Base-by-base conservation (phyloP, 2,888 invertebrate species). In the Thereva unica region DNA sequence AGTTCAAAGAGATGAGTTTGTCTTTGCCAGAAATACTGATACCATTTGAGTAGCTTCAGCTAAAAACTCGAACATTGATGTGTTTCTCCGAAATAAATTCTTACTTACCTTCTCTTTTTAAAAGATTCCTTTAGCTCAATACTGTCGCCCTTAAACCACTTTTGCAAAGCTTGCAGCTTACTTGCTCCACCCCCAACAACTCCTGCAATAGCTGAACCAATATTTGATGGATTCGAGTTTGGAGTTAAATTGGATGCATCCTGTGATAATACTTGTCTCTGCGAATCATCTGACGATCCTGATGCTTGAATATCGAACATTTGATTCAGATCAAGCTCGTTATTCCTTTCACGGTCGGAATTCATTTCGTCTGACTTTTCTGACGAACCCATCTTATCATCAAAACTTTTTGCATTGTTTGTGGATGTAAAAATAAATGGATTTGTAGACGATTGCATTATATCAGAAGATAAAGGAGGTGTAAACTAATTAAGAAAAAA, bases 141-240 rank as follows among this genome's bases (percentile, higher is more conserved):
- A 40, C 73, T 75, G 44, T 81, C 81, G 4, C 81, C 80, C 53
- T 81, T 81, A 66, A 81, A 80, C 81, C 81, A 81, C 57, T 81
- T 81, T 38, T 81, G 81, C 10, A 81, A 69, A 4, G 81, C 81
- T 70, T 81, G 81, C 37, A 81, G 61, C 68, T 81, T 81, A 69
- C 77, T 81, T 42, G 81, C 81, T 2, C 81, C 79, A 3, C 81
- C 81, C 6, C 80, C 81, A 5, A 81, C 81, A 0, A 81, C 80
- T 0, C 81, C 81, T 1, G 81, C 81, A 54, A 81, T 79, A 9
- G 81, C 80, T 0, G 78, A 79, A 7, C 80, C 79, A 37, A 81
- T 75, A 69, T 80, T 79, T 23, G 75, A 72, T 66, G 73, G 75
- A 70, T 70, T 74, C 2, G 73, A 71, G n/a, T 68, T 71, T 44